Evolutionary conservation across 2,797 vertebrate genomes (phyloP).

Genomic region (Channallabes apus): DNA sequence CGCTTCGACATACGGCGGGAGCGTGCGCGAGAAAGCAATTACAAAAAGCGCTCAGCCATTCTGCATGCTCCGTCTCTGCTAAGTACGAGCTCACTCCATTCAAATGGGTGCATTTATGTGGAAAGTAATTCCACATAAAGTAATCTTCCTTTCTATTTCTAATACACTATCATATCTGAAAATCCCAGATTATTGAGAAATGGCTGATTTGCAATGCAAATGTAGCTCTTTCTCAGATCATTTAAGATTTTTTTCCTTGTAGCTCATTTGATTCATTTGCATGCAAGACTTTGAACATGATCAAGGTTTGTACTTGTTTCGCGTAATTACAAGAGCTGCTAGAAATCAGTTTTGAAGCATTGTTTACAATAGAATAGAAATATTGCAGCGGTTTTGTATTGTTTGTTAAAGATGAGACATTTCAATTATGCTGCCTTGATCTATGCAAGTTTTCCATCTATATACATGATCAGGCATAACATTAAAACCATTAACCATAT

Average conservation of each 20-base stretch:
- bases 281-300: slow-evolving; percentile 22
- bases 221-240: slow-evolving; percentile 21
- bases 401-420: not conserved
- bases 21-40: slow-evolving; percentile 19
- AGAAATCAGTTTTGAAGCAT: not conserved
- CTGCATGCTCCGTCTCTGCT: slow-evolving; percentile 17
- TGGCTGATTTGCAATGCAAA: slow-evolving; percentile 43
- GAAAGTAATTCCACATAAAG: slow-evolving; percentile 36
- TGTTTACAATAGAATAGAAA: not conserved
- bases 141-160: slow-evolving; percentile 40
- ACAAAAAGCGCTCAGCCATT: slow-evolving; percentile 19
- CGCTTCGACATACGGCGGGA: not conserved
- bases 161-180: slow-evolving; percentile 40
- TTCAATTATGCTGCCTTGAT: not conserved
- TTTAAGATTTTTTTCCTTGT: slow-evolving; percentile 7
- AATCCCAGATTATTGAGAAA: slow-evolving; percentile 36
- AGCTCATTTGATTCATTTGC: slow-evolving; percentile 37
- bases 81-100: slow-evolving; percentile 22
- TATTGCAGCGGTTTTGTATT: not conserved
- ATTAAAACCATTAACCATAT: no score
- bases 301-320: slow-evolving; percentile 16
- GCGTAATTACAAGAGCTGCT: not conserved
- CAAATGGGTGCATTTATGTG: slow-evolving; percentile 25
- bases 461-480: not conserved
- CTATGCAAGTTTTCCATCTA: not conserved